These are phyloP conservation scores for Brienomyrus longianalis DNA, from an alignment of 2,113 vertebrate species.

Conservation along the genomic window DNA sequence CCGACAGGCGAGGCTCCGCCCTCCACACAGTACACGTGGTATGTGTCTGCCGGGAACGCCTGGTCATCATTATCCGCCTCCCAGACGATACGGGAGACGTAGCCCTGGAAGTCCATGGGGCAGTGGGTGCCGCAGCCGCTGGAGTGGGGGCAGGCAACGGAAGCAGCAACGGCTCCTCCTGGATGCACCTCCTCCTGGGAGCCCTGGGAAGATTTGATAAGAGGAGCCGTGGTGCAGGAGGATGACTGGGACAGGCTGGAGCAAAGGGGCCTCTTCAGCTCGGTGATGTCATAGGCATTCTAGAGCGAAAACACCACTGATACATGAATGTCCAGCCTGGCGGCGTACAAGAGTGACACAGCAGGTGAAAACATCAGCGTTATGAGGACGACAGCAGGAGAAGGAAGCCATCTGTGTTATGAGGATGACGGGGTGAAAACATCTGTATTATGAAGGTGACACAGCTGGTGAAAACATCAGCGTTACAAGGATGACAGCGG, in stretches of 20 bases:
- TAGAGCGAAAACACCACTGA: constrained; percentile 34
- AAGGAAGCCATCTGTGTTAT: neutral
- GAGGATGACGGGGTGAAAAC: neutral
- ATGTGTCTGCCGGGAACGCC: constrained; percentile 60
- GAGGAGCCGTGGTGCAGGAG: constrained; percentile 60
- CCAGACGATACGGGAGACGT: constrained; percentile 67
- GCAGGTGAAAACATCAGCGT: neutral
- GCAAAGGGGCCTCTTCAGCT: constrained; percentile 72
- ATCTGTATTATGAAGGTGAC: neutral
- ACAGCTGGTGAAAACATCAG: neutral
- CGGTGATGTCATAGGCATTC: constrained; percentile 74
- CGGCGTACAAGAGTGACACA: neutral
- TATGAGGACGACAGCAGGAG: neutral
- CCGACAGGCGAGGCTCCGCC: constrained; percentile 61
- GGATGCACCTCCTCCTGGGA: constrained; percentile 65
- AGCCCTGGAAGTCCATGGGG: constrained; percentile 68
- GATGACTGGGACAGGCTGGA: constrained; percentile 65
- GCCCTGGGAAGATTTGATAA: constrained; percentile 56
- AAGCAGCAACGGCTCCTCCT: constrained; percentile 47
- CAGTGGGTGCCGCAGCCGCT: constrained; percentile 31
- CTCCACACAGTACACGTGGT: constrained; percentile 71
- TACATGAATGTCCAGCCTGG: constrained; percentile 5
- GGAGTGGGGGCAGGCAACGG: constrained; percentile 25
- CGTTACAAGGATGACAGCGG: neutral
- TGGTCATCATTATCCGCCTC: constrained; percentile 67